Conservation (phyloP, 2,888 invertebrate genomes). For the Ephialtes manifestator region DNA sequence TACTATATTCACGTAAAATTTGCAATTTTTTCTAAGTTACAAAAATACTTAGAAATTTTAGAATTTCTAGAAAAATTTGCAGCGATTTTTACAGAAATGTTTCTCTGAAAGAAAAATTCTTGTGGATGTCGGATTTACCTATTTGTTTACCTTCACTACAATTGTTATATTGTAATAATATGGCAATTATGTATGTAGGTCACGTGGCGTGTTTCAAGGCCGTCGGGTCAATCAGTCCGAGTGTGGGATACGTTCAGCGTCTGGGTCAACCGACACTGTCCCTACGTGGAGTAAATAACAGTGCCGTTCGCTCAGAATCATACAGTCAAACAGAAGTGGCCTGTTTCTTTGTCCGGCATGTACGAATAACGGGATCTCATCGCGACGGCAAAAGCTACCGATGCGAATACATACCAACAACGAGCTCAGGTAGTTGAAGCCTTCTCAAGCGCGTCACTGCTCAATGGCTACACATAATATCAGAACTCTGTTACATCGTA, state of each 20-base stretch:
- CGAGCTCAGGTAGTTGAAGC: neutral
- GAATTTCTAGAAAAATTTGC: no score
- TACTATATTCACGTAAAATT: no score
- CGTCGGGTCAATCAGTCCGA: neutral
- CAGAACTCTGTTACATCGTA: neutral
- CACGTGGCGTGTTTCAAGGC: constrained; percentile 31
- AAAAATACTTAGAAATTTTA: no score
- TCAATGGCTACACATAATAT: neutral
- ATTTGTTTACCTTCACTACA: neutral
- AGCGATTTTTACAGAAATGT: no score
- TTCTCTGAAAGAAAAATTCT: no score
- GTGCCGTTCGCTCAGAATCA: neutral
- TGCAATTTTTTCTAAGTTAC: no score
- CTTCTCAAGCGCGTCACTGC: neutral
- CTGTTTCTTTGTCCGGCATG: neutral
- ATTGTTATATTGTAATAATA: neutral
- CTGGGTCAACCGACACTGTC: neutral
- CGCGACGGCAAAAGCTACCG: constrained; percentile 12
- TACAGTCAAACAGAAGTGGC: neutral
- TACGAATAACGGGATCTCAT: constrained; percentile 49
- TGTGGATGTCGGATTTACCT: no score
- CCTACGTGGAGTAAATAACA: neutral
- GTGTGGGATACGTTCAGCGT: neutral
- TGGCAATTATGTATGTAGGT: constrained; percentile 1
- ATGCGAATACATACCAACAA: constrained; percentile 4